These are phyloP conservation scores for Aspiorhynchus laticeps DNA, from an alignment of 2,113 vertebrate species.

Conservation along the genomic window DNA sequence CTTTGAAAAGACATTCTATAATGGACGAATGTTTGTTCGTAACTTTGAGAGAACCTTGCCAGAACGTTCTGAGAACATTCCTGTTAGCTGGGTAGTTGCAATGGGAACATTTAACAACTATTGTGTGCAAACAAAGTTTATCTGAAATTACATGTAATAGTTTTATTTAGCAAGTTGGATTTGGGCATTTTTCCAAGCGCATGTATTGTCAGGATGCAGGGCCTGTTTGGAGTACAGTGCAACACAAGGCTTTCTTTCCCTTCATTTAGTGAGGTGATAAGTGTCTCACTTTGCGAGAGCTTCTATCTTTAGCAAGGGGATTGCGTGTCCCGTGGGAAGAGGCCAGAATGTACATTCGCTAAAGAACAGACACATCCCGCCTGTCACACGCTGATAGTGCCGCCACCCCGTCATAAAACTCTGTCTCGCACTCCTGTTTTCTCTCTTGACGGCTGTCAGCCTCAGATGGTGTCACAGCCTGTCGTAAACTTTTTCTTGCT, in stretches of 20 bases:
- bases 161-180: neutral
- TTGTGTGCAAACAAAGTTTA: neutral
- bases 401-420: constrained; percentile 20
- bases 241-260: constrained; percentile 65
- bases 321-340: constrained; percentile 74
- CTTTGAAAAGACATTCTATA: no score
- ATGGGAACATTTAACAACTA: neutral
- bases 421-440: neutral
- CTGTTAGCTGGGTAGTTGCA: neutral
- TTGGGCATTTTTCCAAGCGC: constrained; percentile 1
- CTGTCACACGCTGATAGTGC: constrained; percentile 80
- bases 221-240: constrained; percentile 23
- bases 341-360: constrained; percentile 64
- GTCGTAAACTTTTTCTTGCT: neutral
- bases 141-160: neutral
- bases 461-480: neutral
- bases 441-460: neutral
- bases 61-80: no score
- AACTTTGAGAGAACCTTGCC: no score
- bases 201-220: constrained; percentile 30
- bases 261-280: constrained; percentile 80
- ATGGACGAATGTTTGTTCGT: no score
- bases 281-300: constrained; percentile 72
- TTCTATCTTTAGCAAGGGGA: constrained; percentile 76
- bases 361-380: constrained; percentile 78